Base-by-base conservation (phyloP, 1,140 invertebrate species). In the Drosophila chauvacae region DNA sequence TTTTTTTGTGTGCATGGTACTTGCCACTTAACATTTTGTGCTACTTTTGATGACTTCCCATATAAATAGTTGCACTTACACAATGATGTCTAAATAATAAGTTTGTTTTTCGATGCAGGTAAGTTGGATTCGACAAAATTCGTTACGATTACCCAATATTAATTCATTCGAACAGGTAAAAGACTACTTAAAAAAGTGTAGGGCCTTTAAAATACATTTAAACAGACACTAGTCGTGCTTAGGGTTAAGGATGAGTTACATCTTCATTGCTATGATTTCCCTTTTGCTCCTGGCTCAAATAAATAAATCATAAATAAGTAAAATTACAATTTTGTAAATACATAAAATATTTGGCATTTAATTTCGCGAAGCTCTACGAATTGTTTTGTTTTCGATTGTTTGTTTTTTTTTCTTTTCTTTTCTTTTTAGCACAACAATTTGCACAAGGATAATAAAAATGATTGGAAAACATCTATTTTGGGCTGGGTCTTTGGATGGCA, bases 291-390 rank as follows among this genome's bases (percentile, higher is more conserved):
- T 58, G 55, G 74, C 37, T 37, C 56, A 69, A 62, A 61, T 69
- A 69, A 77, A 77, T 62, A 51, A 28, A 18, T 42, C 44, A 42
- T 70, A 58, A 39, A 42, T 65, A 66, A 77, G 53, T 68, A 28
- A 69, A 23, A 47, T 66, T 73, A 51, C 57, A 80, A 83, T 70
- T 87, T 88, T 83, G 80, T 88, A 88, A 87, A 80, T 86, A 68
- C 68, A 84, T 83, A 84, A 88, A 71, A 83, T 87, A 88, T 87
- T 87, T 87, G 83, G 83, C 83, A 88, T 88, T 68, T 74, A 77
- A 87, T 88, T 88, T 87, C 72, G 77, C 41, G 80, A 83, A 88
- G 83, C 84, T 88, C 77, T 84, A 84, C 66, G 58, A 73, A 77
- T 88, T 73, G 50, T 20, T 28, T 63, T 59, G 59, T 58, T 10